Evolutionary conservation across 2,113 vertebrate genomes (phyloP).

Genomic region (Marmota flaviventris): DNA sequence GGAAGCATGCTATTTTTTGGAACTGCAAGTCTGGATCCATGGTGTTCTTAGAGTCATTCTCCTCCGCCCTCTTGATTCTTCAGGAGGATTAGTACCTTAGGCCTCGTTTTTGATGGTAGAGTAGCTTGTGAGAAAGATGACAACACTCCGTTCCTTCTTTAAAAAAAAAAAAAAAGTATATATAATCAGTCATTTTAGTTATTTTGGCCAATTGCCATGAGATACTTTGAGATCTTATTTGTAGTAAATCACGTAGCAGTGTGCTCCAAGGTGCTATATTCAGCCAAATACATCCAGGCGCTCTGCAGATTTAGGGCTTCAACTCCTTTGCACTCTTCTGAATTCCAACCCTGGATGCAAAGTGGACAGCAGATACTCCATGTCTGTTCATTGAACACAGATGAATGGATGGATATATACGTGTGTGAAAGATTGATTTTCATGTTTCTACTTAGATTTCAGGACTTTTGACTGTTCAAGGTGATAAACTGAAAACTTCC

Average conservation of each 20-base stretch:
- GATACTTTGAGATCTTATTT: neutral
- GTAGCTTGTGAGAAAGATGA: neutral
- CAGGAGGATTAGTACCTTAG: rapidly evolving
- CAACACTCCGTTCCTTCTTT: neutral
- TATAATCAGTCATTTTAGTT: neutral
- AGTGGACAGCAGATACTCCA: neutral
- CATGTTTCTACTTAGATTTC: neutral
- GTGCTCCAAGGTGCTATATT: neutral
- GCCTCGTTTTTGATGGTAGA: neutral
- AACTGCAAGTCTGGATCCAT: too few relatives aligned
- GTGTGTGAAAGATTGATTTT: neutral
- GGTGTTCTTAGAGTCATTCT: too few relatives aligned
- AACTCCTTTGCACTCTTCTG: neutral
- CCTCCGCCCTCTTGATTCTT: neutral
- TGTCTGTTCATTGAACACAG: neutral
- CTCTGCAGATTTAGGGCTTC: neutral
- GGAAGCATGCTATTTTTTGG: rapidly evolving
- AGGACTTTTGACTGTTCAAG: neutral
- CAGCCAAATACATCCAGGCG: too few relatives aligned
- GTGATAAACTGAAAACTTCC: neutral
- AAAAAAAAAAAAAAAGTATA: too few relatives aligned
- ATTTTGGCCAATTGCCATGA: neutral
- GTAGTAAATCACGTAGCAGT: too few relatives aligned
- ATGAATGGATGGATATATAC: neutral
- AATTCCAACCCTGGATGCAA: neutral